Evolutionary conservation across 2,797 vertebrate species (phyloP), one percentile per base, ranked within the genome.

Genomic region (Falco peregrinus): DNA sequence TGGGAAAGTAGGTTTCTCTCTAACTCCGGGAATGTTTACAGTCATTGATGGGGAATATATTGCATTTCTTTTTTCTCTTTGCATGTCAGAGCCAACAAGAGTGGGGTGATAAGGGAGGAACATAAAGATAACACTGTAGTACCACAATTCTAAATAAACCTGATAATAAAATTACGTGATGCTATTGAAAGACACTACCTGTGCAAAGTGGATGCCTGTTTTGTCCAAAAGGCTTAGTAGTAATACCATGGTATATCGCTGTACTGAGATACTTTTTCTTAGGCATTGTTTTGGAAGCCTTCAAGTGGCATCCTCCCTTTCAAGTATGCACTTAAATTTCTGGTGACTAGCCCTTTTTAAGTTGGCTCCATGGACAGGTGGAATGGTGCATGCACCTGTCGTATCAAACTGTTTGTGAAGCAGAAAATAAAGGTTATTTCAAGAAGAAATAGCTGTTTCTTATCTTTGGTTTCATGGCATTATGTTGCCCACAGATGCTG

Each of bases 341-440:
- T 76, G 17, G 7, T 74, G 39, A 16, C 11, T 28, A 37, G 12
- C 11, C 8, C 3, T 0, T 77, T 67, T 63, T 26, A 39, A 48
- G 7, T 18, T 59, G 35, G 2, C 13, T 77, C 5, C 18, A 11
- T 37, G 39, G 39, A 17, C 9, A 6, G 5, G 16, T 39, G 64
- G 64, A 51, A 28, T 9, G 1, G 0, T 28, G 15, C 1, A 1
- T n/a, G 10, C 17, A 22, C 53, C 41, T 91, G 11, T 8, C 13
- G 51, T 67, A 18, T 3, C 4, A 24, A 75, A 5, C 33, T 77
- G 19, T 24, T 67, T 21, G n/a, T 35, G 18, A 57, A 48, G 19
- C 16, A 82, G 37, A 85, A 93, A 74, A 28, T 3, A 65, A 64
- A 64, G 4, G 11, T n/a, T 60, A n/a, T 74, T 94, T 67, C 18